Evolutionary conservation across 2,797 vertebrate genomes (phyloP), one percentile per base, ranked within the genome.

Genomic region (Typhlichthys subterraneus): DNA sequence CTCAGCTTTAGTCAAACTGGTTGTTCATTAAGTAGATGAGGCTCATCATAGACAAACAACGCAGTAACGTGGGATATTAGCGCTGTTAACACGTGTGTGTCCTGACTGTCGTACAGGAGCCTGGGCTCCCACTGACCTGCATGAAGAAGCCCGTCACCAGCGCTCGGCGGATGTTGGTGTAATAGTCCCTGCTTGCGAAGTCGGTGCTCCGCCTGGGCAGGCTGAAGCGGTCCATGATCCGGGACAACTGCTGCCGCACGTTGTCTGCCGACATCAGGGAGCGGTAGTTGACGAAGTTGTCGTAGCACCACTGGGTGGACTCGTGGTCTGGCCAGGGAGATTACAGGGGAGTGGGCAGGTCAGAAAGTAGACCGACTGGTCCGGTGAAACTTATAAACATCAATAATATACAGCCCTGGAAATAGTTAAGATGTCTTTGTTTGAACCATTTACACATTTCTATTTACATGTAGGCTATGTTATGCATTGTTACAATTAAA

Each of bases 221-320:
- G 90, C 91, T 98, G 93, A 99, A 99, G 78, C 97, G 95, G 87
- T 99, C 97, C 97, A 98, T 99, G 91, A 99, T 99, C 90, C 96
- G 93, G 61, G 96, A 97, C 82, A 99, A 85, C 94, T 99, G 97
- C 77, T 97, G 97, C 84, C 98, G 95, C 84, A 99, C 97, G 64
- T 99, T 99, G 94, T 99, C 98, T 69, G 97, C 97, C 72, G 98
- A 99, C 97, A 99, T 98, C 94, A 99, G 93, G 63, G 98, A 99
- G 77, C 97, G 95, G 93, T 98, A 99, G 95, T 99, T 99, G 89
- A 99, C 96, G 90, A 99, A 99, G 94, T 99, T 99, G 94, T 99
- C 97, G 68, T 99, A 99, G 93, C 97, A 98, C 98, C 98, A 99
- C 92, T 99, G 97, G 92, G 96, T 96, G 49, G 97, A 93, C 88